Evolutionary conservation across 2,113 vertebrate species (phyloP).

Genomic region (Trachemys scripta): DNA sequence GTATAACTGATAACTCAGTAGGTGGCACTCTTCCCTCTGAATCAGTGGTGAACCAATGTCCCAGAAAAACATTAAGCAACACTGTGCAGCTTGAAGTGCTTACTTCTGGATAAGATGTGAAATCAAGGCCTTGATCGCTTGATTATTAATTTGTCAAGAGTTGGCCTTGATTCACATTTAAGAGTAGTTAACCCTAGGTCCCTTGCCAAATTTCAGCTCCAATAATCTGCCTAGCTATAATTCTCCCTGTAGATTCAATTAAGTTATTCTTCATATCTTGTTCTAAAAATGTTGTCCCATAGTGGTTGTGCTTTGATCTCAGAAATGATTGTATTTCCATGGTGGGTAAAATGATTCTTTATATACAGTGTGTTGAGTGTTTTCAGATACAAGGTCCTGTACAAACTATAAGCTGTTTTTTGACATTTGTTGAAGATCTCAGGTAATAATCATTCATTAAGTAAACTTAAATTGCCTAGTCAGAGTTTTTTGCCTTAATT

Average conservation of each 20-base stretch:
- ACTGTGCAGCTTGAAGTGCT: not conserved
- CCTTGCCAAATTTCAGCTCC: constrained; percentile 46
- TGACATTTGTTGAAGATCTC: not conserved
- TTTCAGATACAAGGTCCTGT: constrained; percentile 5
- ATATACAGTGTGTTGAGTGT: not conserved
- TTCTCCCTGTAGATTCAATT: not conserved
- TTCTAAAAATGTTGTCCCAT: not conserved
- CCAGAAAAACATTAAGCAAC: not conserved
- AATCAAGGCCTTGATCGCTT: constrained; percentile 41
- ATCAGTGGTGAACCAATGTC: not conserved
- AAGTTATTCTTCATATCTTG: not conserved
- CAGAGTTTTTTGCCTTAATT: not conserved
- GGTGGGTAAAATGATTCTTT: not conserved
- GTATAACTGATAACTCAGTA: not conserved
- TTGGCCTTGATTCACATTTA: constrained; percentile 3
- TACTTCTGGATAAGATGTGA: not conserved
- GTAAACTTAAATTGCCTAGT: not conserved
- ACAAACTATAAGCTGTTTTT: not conserved
- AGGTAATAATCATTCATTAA: not conserved
- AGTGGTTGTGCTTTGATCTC: constrained; percentile 20
- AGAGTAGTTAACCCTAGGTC: constrained; percentile 46
- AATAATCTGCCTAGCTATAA: constrained; percentile 36
- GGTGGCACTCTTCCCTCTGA: constrained; percentile 58
- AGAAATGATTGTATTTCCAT: not conserved
- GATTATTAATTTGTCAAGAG: not conserved